Base-by-base conservation (phyloP, 2,797 vertebrate species). In the Cercopithecus diana region DNA sequence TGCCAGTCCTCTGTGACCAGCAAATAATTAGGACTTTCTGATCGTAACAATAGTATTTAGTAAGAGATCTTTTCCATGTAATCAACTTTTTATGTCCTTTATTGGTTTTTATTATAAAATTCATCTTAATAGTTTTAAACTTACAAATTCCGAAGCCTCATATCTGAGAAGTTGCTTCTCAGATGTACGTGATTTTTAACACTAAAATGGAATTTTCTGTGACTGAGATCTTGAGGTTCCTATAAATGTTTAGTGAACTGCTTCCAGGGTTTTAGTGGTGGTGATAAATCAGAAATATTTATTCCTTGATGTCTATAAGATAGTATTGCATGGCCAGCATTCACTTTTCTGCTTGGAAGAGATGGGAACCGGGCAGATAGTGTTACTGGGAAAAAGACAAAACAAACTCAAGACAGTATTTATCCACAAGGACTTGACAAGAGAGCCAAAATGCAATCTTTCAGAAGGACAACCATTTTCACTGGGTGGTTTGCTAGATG, bases 381-480 rank as follows among this genome's bases (percentile, higher is more conserved):
- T 88, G 95, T 88, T 93, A 72, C 70, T 77, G 85, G 39, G 19
- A 41, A 92, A 57, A 96, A 79, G 72, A 98, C 57, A 95, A 96
- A 97, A 93, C 33, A 90, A 95, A 80, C 50, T 50, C 12, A 83
- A 75, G 64, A 81, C 0, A 1, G 14, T n/a, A 30, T 90, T 75
- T 88, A 39, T 15, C 55, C 43, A 11, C 1, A 8, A 85, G 57
- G 24, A 50, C 6, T 75, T 86, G 94, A 96, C 82, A 93, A n/a
- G 90, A 76, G 80, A 91, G 43, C 80, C 5, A 39, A 80, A 72
- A 83, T 14, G 43, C 50, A 58, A n/a, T 11, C 45, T 77, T 88
- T 79, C 36, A 88, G 48, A 85, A 19, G 33, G 52, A 52, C 4
- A 89, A 10, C 13, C 17, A 26, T 2, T 55, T 50, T 55, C 24